Evolutionary conservation across 2,888 invertebrate genomes (phyloP).

Genomic region (Athrips mouffetella): DNA sequence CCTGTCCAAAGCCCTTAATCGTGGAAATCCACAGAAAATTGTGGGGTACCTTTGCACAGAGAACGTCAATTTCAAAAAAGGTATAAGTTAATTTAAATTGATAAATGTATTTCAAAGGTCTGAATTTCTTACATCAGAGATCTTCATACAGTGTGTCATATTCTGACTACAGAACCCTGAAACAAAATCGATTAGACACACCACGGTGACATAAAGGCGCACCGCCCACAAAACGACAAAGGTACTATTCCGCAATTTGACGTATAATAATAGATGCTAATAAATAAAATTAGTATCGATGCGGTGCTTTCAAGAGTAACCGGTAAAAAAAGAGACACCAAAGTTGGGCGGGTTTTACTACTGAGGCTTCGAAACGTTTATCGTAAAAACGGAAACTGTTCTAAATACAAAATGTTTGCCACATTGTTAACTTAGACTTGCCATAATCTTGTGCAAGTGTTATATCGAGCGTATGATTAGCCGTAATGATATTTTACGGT

Average conservation of each 20-base stretch:
- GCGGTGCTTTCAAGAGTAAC: constrained; percentile 29
- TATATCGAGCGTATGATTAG: constrained; percentile 49
- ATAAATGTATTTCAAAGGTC: no score
- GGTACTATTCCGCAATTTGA: constrained; percentile 59
- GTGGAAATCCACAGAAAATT: no score
- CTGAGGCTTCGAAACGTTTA: constrained; percentile 14
- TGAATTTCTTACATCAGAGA: no score
- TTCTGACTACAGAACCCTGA: constrained; percentile 32
- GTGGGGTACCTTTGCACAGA: no score
- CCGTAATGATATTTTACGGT: constrained; percentile 30
- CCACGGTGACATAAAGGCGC: constrained; percentile 38
- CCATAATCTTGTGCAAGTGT: constrained; percentile 30
- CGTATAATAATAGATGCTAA: constrained; percentile 60
- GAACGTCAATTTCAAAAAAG: no score
- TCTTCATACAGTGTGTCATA: no score
- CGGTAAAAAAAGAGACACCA: constrained; percentile 47
- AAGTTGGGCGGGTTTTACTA: constrained; percentile 43
- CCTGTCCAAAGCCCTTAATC: no score
- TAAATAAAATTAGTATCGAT: constrained; percentile 71
- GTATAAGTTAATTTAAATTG: no score
- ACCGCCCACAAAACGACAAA: constrained; percentile 47
- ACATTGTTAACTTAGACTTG: constrained; percentile 19
- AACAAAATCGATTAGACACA: constrained; percentile 55
- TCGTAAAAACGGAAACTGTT: constrained; percentile 18
- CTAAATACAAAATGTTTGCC: constrained; percentile 12